Evolutionary conservation across 2,113 vertebrate species (phyloP).

Genomic region (Struthio camelus): DNA sequence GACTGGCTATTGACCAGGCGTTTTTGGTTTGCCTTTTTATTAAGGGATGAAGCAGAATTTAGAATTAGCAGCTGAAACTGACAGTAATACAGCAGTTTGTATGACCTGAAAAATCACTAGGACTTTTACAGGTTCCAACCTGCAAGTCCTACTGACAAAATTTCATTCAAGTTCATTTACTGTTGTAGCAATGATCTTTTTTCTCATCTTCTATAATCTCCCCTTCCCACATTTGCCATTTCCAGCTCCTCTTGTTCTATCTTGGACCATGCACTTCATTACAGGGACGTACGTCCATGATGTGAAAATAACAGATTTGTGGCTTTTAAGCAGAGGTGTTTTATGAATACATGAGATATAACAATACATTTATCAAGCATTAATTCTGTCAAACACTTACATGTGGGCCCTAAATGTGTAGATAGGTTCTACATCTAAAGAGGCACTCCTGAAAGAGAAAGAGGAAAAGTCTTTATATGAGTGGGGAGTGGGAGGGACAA

Average conservation of each 20-base stretch:
- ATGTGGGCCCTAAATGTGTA: slow-evolving; percentile 98
- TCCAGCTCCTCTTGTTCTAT: background rate
- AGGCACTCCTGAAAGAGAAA: slow-evolving; percentile 91
- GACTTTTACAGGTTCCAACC: background rate
- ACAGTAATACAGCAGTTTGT: background rate
- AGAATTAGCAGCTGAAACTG: background rate
- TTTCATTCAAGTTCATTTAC: background rate
- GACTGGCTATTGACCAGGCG: background rate
- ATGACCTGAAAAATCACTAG: background rate
- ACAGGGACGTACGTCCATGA: background rate
- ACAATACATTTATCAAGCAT: slow-evolving; percentile 1
- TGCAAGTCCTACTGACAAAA: background rate
- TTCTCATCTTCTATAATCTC: background rate
- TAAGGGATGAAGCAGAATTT: background rate
- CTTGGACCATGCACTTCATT: background rate
- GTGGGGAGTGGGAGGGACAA: background rate
- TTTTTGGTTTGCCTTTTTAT: background rate
- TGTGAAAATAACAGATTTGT: background rate
- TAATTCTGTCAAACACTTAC: slow-evolving; percentile 81
- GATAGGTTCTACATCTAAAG: slow-evolving; percentile 98
- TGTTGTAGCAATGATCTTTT: too few relatives aligned
- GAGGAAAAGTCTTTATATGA: background rate
- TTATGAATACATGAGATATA: background rate
- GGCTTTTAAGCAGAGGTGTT: background rate
- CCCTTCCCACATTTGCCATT: background rate